Evolutionary conservation across 2,797 vertebrate genomes (phyloP), one percentile per base, ranked within the genome.

Genomic region (Takifugu ocellatus): DNA sequence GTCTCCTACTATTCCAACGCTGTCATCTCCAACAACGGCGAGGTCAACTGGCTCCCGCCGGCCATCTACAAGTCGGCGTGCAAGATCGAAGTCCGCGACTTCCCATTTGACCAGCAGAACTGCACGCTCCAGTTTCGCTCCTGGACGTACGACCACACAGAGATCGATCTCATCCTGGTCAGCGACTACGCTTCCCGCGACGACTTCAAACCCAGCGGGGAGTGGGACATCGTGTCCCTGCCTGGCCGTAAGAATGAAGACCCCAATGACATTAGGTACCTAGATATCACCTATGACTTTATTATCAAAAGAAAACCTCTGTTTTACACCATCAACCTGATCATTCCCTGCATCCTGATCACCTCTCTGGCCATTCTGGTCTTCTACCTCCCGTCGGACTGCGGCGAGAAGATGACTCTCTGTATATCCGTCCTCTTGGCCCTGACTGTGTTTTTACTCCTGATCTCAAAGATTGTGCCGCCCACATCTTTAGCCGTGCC

Each of bases 31-130:
- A 90, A 87, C 78, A 92, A 89, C 0, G 92, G 92, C 1, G 89
- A 92, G 69, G 89, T 93, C 21, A 75, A 79, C 72, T 93, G 92
- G 92, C 88, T 93, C 31, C 92, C 92, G 6, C 92, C 92, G 5
- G 92, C 92, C 9, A 93, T 93, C 79, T 93, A 93, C 75, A 93
- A 92, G 66, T 92, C 91, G 0, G 91, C 92, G 49, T 93, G 91
- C 75, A 92, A 92, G 80, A 93, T 93, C 0, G 90, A 93, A 68
- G 92, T 93, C n/a, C 90, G 90, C 1, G 87, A 92, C 75, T 92
- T 93, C 54, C 92, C 92, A 11, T 93, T 93, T n/a, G 92, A 93
- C 85, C 92, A 93, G 80, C 92, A 93, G 82, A 93, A 93, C 86
- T 93, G 92, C 75, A 92, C 92, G 0, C 89, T 93, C 31, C 92